Percentiles rank a stretch among this genome's conserved stretches.
phyloP scores from a whole-genome alignment of 2,113 vertebrate genomes.

The Psittacula cyanocephala region DNA sequence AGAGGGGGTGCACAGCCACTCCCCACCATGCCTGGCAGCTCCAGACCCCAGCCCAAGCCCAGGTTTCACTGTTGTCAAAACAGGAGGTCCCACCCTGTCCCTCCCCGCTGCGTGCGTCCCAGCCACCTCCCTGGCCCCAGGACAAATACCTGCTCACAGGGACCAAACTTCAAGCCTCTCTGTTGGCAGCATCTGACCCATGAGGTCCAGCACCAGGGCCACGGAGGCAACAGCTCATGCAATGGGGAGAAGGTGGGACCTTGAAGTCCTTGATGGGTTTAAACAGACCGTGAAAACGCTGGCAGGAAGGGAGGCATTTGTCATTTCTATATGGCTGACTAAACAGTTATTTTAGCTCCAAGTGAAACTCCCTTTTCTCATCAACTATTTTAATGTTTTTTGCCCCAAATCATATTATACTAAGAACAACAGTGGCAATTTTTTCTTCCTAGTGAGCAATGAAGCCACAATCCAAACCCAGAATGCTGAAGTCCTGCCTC shows the following conservation, averaged over 20 bases:
- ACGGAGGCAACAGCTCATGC: fast-evolving
- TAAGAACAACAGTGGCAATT: background rate
- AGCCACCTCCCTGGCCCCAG: background rate
- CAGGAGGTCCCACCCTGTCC: background rate
- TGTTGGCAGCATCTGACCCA: background rate
- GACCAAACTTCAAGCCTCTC: fast-evolving
- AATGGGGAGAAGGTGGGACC: background rate
- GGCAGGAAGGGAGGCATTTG: background rate
- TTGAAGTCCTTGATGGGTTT: background rate
- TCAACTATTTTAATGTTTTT: background rate
- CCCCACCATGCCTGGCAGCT: too few species aligned
- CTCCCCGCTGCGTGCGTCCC: fast-evolving
- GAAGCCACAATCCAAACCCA: background rate
- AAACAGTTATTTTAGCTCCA: background rate
- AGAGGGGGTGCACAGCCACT: fast-evolving
- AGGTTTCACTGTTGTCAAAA: background rate
- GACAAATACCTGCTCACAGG: fast-evolving
- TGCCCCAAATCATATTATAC: background rate
- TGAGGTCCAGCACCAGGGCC: fast-evolving
- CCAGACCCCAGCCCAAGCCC: background rate
- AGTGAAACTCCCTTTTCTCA: background rate
- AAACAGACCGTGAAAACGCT: background rate
- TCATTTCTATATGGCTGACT: background rate
- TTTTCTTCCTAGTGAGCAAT: background rate
- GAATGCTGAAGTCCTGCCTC: background rate